These are phyloP conservation scores for Penelope pileata DNA, from an alignment of 2,113 vertebrate genomes.

Conservation along the genomic window DNA sequence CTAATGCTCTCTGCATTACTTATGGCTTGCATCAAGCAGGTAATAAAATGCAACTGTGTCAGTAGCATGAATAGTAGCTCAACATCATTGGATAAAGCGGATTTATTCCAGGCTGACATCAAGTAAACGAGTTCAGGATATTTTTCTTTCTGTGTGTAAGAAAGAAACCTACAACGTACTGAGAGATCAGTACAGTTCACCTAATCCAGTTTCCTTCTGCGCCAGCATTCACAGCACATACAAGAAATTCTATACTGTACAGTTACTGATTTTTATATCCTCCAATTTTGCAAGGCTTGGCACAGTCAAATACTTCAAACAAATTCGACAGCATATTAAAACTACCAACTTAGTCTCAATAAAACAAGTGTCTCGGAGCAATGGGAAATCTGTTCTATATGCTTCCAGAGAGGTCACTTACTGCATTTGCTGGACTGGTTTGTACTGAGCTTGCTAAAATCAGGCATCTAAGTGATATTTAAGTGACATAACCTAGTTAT, in stretches of 20 bases:
- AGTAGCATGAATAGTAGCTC: not conserved
- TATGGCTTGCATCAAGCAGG: not conserved
- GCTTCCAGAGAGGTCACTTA: not conserved
- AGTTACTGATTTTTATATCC: not conserved
- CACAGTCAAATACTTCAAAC: not conserved
- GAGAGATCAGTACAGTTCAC: not conserved
- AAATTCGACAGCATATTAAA: not conserved
- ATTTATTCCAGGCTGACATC: constrained; percentile 27
- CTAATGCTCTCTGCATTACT: not conserved
- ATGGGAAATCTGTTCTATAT: not conserved
- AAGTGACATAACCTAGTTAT: constrained; percentile 16
- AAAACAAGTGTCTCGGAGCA: not conserved
- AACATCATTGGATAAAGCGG: not conserved
- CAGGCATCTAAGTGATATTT: constrained; percentile 23
- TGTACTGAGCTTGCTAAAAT: not conserved
- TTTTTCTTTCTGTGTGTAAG: constrained; percentile 13
- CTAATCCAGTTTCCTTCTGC: not conserved
- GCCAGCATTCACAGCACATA: not conserved
- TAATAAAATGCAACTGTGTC: constrained; percentile 6
- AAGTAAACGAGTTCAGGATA: constrained; percentile 14
- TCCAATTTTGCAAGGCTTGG: not conserved
- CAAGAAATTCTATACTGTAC: constrained; percentile 7
- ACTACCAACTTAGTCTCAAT: not conserved
- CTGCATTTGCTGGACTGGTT: not conserved
- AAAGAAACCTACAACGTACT: not conserved